Evolutionary conservation across 2,888 invertebrate genomes (phyloP), one percentile per base, ranked within the genome.

Genomic region (Agonopterix heracliana): DNA sequence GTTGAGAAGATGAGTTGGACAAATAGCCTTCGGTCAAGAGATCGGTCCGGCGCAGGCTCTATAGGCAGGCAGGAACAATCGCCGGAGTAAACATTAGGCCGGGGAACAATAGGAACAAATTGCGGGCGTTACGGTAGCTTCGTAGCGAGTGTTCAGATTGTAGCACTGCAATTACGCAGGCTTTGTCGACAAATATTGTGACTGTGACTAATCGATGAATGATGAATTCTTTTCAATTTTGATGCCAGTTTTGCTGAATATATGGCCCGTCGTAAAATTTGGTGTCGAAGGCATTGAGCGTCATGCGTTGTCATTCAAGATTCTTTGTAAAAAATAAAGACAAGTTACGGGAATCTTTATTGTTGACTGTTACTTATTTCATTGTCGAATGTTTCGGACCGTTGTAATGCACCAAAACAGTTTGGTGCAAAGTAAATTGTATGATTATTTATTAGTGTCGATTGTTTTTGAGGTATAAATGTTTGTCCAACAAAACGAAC

Each of bases 101-200:
- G 60, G 64, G 73, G 80, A 85, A 88, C 87, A 88, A 87, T 85
- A 76, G 74, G 53, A 66, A 76, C 81, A 83, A 86, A 87, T 87
- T 86, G 87, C 88, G 85, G 85, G 81, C 81, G 87, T 84, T 86
- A 83, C 87, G 86, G 88, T 86, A 88, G 87, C 87, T 84, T 86
- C 85, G 81, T 71, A 82, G 81, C 81, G 78, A 83, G 83, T 82
- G 83, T 81, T 78, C 67, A 79, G 83, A 86, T 85, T 88, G 84
- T 86, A 84, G 74, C 71, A 71, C 68, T 80, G 73, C 82, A 83
- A 84, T 86, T 81, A 85, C 74, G 74, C 72, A 78, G 78, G 74
- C 76, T 78, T 81, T 81, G 83, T 78, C 82, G 81, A 81, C 76
- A 81, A 81, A 81, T 78, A 79, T 83, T 84, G 79, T 81, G 79